Evolutionary conservation across 2,797 vertebrate species (phyloP).

Genomic region (Chiroxiphia lanceolata): DNA sequence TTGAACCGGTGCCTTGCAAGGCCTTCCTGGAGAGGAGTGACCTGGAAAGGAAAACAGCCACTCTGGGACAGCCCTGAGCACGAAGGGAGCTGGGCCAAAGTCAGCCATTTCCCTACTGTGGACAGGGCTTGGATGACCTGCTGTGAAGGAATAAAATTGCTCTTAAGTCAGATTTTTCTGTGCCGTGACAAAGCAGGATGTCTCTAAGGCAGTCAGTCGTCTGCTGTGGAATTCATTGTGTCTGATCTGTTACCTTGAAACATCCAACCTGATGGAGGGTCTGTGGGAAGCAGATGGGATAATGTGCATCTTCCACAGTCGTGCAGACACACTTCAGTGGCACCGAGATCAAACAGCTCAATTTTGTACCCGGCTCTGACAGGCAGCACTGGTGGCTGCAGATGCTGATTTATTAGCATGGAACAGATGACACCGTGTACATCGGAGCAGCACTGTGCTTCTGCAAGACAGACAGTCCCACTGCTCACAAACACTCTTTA

Average conservation of each 20-base stretch:
- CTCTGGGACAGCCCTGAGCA: neutral
- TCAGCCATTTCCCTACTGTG: neutral
- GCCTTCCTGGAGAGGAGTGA: neutral
- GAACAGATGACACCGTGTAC: neutral
- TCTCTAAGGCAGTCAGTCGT: neutral
- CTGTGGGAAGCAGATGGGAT: conserved; percentile 37
- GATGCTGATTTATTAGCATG: neutral
- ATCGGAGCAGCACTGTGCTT: neutral
- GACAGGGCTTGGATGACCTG: neutral
- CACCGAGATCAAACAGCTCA: neutral
- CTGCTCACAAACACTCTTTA: neutral
- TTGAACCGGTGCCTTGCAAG: neutral
- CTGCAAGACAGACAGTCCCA: neutral
- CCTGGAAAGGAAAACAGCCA: neutral
- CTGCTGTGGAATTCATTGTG: neutral
- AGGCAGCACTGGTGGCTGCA: conserved; percentile 4
- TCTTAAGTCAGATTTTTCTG: neutral
- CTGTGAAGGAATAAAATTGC: neutral
- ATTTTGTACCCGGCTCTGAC: neutral
- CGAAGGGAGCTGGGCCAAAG: neutral
- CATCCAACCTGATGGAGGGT: neutral
- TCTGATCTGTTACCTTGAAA: conserved; percentile 2
- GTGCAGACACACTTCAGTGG: neutral
- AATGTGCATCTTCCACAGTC: neutral
- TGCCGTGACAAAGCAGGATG: neutral